Evolutionary conservation across 2,113 vertebrate genomes (phyloP).

Genomic region (Vulpes vulpes): DNA sequence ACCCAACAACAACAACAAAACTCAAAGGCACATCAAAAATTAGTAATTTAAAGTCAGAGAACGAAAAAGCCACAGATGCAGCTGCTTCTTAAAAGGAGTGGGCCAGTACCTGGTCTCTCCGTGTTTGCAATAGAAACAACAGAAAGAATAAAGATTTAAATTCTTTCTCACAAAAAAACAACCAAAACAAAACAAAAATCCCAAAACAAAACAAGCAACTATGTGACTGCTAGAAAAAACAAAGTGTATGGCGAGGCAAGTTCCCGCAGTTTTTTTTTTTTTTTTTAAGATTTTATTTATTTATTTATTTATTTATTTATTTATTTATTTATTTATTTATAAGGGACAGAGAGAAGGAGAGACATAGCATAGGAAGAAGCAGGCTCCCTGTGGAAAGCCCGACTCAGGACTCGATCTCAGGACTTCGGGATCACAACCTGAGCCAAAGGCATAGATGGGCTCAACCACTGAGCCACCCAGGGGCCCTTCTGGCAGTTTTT

Average conservation of each 20-base stretch:
- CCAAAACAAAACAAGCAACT: background rate
- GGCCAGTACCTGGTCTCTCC: background rate
- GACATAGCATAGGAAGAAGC: too few species aligned
- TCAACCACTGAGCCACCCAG: too few species aligned
- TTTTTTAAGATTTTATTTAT: too few species aligned
- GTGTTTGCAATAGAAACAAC: background rate
- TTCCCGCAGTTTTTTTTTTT: background rate
- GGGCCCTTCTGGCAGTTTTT: background rate
- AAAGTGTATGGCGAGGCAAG: background rate
- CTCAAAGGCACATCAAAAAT: background rate
- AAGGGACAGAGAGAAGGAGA: too few species aligned
- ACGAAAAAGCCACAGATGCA: constrained; percentile 31
- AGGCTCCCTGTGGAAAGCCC: too few species aligned
- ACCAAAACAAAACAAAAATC: background rate
- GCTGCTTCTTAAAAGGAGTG: background rate
- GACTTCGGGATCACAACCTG: too few species aligned
- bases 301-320: too few species aligned
- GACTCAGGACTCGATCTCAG: too few species aligned
- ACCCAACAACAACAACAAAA: background rate
- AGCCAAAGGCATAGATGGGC: too few species aligned
- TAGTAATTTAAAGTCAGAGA: constrained; percentile 4
- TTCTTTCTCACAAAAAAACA: background rate
- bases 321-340: too few species aligned
- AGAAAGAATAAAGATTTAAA: constrained; percentile 39
- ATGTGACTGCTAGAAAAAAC: background rate